Evolutionary conservation across 2,113 vertebrate species (phyloP), one percentile per base, ranked within the genome.

Genomic region (Paradisaea rubra): DNA sequence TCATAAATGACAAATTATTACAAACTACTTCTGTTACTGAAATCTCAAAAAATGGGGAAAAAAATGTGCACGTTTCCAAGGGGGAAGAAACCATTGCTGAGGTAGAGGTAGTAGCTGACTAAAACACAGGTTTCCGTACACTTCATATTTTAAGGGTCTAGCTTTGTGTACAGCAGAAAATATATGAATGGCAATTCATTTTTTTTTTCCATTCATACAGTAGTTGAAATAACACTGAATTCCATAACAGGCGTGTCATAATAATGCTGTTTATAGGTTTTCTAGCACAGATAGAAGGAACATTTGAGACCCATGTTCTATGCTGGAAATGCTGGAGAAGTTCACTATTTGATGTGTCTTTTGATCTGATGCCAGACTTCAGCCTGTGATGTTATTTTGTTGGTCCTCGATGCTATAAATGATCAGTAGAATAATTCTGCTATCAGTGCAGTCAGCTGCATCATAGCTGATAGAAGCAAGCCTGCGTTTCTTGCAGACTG

Each of bases 241-340:
- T 72, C 45, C 22, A 10, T 73, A 66, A 63, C 1, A 47, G 47
- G 73, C 2, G 1, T 63, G 42, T 77, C 28, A 15, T 54, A 41
- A 45, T 81, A 74, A 74, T 85, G 23, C 17, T 93, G 20, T 72
- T 81, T 8, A 6, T 59, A 64, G 18, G 33, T 39, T 42, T 89
- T 63, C 23, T 35, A 45, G 50, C 56, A n/a, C 25, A 45, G 28
- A 25, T n/a, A 70, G 61, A 54, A 70, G 37, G 41, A 69, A 15
- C 0, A 0, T 54, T 68, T 49, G 60, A 70, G 39, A 35, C 23
- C 23, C 3, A 1, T 45, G 31, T 52, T 45, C 13, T 68, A 0
- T 33, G 22, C 68, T 79, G 61, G 41, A 70, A 49, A 56, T 42
- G 24, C 27, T 73, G 37, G 52, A 59, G 33, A 41, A 35, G 24